Conservation (phyloP, 1,140 invertebrate genomes). For the Saccostrea cuccullata region DNA sequence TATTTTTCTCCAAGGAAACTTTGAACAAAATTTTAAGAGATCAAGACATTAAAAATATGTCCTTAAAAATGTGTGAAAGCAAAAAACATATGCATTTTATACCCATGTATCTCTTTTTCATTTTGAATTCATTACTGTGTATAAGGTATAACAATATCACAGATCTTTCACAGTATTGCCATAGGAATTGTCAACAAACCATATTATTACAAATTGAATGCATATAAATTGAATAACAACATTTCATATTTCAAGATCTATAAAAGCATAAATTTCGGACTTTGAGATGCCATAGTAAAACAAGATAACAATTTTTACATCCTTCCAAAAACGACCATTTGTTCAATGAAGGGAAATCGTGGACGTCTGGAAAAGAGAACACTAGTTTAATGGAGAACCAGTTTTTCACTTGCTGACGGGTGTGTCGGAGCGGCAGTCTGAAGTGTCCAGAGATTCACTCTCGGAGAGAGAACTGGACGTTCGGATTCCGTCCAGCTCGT, state of each 20-base stretch:
- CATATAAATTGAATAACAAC: background rate
- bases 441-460: conserved; percentile 64
- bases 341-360: background rate
- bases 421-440: conserved; percentile 69
- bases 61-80: too few relatives aligned
- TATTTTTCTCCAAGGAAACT: background rate
- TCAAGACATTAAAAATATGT: background rate
- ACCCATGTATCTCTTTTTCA: too few relatives aligned
- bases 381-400: background rate
- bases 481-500: conserved; percentile 79
- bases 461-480: conserved; percentile 71
- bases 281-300: background rate
- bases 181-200: conserved; percentile 12
- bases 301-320: background rate
- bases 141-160: background rate
- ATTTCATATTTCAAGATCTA: background rate
- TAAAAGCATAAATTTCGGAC: background rate
- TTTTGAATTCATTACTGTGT: too few relatives aligned
- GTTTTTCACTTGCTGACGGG: conserved; percentile 69
- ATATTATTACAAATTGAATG: background rate
- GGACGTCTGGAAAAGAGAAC: background rate
- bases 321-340: background rate
- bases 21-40: background rate
- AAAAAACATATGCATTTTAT: too few relatives aligned
- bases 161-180: conserved; percentile 8